A percentile compares a stretch with the other conserved stretches of the same genome.
Evolutionary conservation across 2,888 invertebrate species (phyloP).

Genomic region (Nasonia oneida): DNA sequence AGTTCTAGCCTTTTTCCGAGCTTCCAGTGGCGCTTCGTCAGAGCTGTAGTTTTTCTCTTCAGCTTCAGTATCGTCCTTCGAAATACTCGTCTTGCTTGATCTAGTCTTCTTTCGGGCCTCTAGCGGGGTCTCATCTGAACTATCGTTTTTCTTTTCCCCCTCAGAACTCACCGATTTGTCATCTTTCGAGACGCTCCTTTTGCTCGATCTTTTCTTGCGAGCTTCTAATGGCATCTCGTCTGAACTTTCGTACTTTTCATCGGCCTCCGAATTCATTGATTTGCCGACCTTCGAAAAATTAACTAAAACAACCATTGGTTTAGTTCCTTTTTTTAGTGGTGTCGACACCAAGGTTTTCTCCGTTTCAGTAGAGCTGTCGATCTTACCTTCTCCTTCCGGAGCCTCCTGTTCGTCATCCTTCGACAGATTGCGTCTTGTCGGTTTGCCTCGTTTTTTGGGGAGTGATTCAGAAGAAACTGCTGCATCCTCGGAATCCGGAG

Average conservation of each 20-base stretch:
- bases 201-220: constrained; percentile 62
- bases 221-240: constrained; percentile 12
- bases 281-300: not conserved
- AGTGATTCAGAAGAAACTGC: not conserved
- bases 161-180: not conserved
- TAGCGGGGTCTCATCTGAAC: not conserved
- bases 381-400: not conserved
- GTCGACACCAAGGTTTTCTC: not conserved
- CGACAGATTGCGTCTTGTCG: not conserved
- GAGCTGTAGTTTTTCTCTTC: constrained; percentile 5
- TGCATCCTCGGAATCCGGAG: not conserved
- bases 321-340: not conserved
- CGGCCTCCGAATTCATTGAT: not conserved
- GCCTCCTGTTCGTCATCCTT: constrained; percentile 36
- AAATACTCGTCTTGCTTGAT: not conserved
- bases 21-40: not conserved
- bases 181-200: constrained; percentile 24
- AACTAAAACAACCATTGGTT: not conserved
- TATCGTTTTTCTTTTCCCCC: constrained; percentile 7
- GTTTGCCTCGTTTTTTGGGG: constrained; percentile 54
- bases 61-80: constrained; percentile 24
- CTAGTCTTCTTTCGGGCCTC: not conserved
- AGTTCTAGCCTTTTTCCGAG: not conserved
- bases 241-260: not conserved
- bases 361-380: not conserved